These are phyloP conservation scores for Syrrhaptes paradoxus DNA, from an alignment of 2,113 vertebrate species.

Conservation along the genomic window DNA sequence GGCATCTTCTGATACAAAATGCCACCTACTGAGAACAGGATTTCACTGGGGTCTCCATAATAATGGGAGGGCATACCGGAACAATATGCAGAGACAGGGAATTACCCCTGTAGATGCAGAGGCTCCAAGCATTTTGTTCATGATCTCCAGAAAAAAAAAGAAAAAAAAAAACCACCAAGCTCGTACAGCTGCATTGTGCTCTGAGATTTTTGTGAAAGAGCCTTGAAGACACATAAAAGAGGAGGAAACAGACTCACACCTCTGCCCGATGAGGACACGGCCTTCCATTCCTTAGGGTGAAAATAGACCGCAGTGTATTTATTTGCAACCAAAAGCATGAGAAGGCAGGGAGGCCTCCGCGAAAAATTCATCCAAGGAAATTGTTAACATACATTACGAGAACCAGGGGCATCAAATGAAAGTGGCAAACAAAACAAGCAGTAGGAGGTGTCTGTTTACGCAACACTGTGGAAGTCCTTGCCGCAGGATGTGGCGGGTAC, in stretches of 20 bases:
- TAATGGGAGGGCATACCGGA: not conserved
- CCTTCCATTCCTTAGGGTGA: not conserved
- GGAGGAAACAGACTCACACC: not conserved
- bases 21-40: not conserved
- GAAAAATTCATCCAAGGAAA: not conserved
- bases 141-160: no score
- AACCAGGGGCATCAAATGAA: not conserved
- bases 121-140: not conserved
- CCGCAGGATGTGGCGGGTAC: not conserved
- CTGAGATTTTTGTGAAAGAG: not conserved
- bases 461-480: not conserved
- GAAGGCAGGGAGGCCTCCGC: not conserved
- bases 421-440: not conserved
- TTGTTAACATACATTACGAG: not conserved
- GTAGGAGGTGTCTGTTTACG: not conserved
- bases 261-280: not conserved
- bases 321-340: not conserved
- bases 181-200: not conserved
- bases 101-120: not conserved
- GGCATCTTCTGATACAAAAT: not conserved
- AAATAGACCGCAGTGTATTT: not conserved
- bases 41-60: not conserved
- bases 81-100: not conserved
- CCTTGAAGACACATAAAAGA: not conserved
- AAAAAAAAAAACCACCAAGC: not conserved